Percentiles rank a stretch among this genome's conserved stretches.
Conservation (phyloP, 2,797 vertebrate genomes). For the Gymnothorax javanicus region DNA sequence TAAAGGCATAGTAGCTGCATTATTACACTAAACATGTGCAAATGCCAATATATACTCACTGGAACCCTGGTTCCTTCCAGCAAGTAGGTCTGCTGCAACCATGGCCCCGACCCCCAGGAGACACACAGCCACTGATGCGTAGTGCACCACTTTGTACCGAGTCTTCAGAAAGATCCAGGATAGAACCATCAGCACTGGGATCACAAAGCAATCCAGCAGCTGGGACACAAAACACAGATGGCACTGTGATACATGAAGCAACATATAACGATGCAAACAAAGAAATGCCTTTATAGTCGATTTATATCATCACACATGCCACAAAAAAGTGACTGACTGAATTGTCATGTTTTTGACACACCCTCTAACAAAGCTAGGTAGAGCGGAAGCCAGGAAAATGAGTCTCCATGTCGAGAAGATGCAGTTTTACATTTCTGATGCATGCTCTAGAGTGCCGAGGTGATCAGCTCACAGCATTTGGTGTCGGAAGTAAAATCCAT, state of each 20-base stretch:
- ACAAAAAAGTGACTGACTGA: too few relatives aligned
- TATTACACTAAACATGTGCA: background rate
- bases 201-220: conserved; percentile 96
- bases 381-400: too few relatives aligned
- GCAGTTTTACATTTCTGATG: too few relatives aligned
- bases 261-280: background rate
- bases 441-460: too few relatives aligned
- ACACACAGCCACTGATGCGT: conserved; percentile 83
- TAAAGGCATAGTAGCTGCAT: background rate
- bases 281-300: too few relatives aligned
- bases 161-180: conserved; percentile 90
- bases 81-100: conserved; percentile 91
- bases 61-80: conserved; percentile 77
- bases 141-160: conserved; percentile 86
- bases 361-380: background rate
- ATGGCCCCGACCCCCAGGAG: conserved; percentile 93
- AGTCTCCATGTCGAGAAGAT: too few relatives aligned
- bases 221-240: conserved; percentile 56
- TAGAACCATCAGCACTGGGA: conserved; percentile 93
- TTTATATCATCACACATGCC: too few relatives aligned
- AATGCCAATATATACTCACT: conserved; percentile 68
- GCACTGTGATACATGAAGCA: background rate
- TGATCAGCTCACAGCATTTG: too few relatives aligned
- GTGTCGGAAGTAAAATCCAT: too few relatives aligned
- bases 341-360: background rate